Evolutionary conservation across 2,113 vertebrate genomes (phyloP).

Genomic region (Bos indicus): DNA sequence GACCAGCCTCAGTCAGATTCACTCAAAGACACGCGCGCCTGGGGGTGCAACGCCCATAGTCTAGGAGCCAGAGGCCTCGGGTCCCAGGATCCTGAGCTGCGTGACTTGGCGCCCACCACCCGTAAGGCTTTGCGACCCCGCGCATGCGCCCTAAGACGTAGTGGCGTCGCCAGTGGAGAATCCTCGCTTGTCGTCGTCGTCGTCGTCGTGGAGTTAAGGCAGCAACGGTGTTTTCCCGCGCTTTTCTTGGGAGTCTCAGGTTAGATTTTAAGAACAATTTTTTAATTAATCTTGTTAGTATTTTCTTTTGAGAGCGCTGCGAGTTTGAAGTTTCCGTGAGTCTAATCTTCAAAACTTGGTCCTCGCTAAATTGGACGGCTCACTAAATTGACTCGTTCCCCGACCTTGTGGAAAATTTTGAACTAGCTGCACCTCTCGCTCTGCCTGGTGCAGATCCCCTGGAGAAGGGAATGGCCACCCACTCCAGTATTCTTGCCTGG

Average conservation of each 20-base stretch:
- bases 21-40: rapidly evolving
- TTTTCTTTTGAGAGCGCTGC: neutral
- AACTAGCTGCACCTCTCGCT: neutral
- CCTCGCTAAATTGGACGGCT: neutral
- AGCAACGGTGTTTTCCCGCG: neutral
- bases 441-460: neutral
- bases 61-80: rapidly evolving
- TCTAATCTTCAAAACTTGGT: neutral
- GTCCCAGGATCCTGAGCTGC: neutral
- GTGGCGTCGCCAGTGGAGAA: rapidly evolving
- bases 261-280: neutral
- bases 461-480: neutral
- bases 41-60: rapidly evolving
- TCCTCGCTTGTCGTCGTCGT: rapidly evolving
- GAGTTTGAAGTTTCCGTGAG: neutral
- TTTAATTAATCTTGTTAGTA: neutral
- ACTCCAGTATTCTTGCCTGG: neutral
- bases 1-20: rapidly evolving
- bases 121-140: neutral
- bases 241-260: neutral
- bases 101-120: rapidly evolving
- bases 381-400: too few species aligned
- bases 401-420: neutral
- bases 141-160: neutral
- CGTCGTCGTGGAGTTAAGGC: rapidly evolving